Evolutionary conservation across 2,888 invertebrate genomes (phyloP).

Genomic region (Agrochola lychnidis): DNA sequence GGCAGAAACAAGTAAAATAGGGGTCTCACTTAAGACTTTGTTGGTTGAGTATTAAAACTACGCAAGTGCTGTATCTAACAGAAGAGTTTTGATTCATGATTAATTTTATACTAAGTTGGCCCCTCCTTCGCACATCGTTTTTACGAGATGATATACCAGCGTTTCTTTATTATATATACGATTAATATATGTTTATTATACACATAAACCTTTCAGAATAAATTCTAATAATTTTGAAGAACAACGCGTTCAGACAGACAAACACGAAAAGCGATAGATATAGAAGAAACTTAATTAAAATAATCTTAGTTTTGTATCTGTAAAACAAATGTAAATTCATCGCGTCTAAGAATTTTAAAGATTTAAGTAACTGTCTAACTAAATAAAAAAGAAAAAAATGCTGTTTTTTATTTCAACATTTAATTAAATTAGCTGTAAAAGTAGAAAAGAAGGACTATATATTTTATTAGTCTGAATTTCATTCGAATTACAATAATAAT

Average conservation of each 20-base stretch:
- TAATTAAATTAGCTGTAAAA: too few species aligned
- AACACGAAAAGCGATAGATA: not conserved
- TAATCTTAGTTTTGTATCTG: not conserved
- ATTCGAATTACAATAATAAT: slow-evolving; percentile 1
- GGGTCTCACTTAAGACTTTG: slow-evolving; percentile 63
- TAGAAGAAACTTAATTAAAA: not conserved
- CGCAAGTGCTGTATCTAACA: slow-evolving; percentile 25
- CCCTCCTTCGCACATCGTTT: not conserved
- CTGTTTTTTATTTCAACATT: not conserved
- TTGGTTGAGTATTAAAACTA: slow-evolving; percentile 54
- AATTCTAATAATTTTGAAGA: not conserved
- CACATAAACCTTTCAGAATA: not conserved
- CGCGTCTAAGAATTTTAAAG: too few species aligned
- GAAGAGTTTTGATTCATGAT: slow-evolving; percentile 43
- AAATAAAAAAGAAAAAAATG: not conserved
- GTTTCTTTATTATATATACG: not conserved
- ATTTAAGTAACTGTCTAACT: not conserved
- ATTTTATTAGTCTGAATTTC: slow-evolving; percentile 13
- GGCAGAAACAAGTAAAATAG: slow-evolving; percentile 79
- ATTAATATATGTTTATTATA: not conserved
- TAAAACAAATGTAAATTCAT: not conserved
- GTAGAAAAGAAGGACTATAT: not conserved
- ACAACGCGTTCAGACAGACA: not conserved
- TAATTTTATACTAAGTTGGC: slow-evolving; percentile 10
- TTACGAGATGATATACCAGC: not conserved